Evolutionary conservation across 2,888 invertebrate genomes (phyloP), one percentile per base, ranked within the genome.

Genomic region (Dorcus hopei): DNA sequence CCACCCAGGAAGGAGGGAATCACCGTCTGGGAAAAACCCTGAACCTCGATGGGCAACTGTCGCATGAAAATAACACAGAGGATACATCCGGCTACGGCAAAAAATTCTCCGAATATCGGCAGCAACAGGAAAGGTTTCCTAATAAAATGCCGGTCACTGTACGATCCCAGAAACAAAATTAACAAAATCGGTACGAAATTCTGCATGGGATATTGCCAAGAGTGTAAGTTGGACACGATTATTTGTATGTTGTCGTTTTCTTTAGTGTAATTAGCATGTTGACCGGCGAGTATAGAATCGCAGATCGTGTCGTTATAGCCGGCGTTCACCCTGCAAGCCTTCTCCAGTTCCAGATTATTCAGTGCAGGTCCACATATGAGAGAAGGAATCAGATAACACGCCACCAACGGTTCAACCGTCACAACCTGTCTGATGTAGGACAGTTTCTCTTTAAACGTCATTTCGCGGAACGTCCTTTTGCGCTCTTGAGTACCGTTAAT

Each of bases 1-100:
- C 86, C 85, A 33, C 87, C 87, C 23, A 82, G 81, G 38, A 86
- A 74, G 0, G 85, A 83, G 1, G 83, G 80, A 1, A 85, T 79
- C 0, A 85, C 65, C 2, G 80, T 79, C 76, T 85, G 83, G 51
- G 82, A 79, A 48, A 84, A 70, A 3, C 78, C 85, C 47, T 81
- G 82, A 0, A 77, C 73, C 79, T 83, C 74, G 53, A 79, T 62
- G 3, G 76, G 81, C 82, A 83, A 83, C 66, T 82, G 79, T n/a
- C 79, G 60, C 70, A 85, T 84, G 66, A 78, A 84, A 65, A 83
- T 79, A 0, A 82, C 83, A 7, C 82, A 78, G 11, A 84, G 65
- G 3, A 85, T 73, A 51, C 83, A 72, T n/a, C 83, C 83, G 41
- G 77, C 57, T 1, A 82, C 72, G 0, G 83, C 79, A 56, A 84